phyloP scores from a whole-genome alignment of 2,113 vertebrate genomes.

The Cololabis saira region DNA sequence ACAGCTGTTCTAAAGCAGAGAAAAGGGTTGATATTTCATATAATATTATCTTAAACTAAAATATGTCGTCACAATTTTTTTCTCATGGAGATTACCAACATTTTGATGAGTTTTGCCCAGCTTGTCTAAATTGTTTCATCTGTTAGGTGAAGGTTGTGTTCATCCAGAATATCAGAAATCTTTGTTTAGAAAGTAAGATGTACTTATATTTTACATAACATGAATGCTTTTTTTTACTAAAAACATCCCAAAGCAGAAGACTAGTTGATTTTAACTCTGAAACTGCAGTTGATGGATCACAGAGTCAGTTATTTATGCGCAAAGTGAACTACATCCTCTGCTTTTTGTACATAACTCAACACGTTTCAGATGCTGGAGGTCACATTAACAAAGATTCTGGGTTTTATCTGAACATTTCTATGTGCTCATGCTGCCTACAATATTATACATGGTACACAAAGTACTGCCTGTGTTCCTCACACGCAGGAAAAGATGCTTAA shows the following conservation, averaged over 20 bases:
- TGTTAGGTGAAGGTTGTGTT: no score
- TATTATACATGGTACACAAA: neutral
- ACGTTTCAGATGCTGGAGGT: neutral
- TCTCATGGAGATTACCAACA: no score
- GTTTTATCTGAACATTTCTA: neutral
- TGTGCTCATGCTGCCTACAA: neutral
- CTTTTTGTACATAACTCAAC: constrained; percentile 9
- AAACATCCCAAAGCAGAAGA: neutral
- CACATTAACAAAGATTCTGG: neutral
- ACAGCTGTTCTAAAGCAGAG: no score
- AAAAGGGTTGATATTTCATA: no score
- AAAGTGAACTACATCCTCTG: constrained; percentile 7
- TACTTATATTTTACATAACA: no score
- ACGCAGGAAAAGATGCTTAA: neutral
- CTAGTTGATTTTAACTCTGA: constrained; percentile 9
- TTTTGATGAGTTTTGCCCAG: no score
- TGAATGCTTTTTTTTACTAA: no score
- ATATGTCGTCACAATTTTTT: no score
- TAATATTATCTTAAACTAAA: no score
- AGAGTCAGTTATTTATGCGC: constrained; percentile 28
- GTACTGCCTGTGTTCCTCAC: neutral
- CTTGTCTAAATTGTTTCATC: no score
- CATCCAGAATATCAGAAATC: neutral
- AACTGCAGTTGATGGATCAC: constrained; percentile 2
- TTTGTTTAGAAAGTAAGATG: neutral